These are phyloP conservation scores for Gymnothorax javanicus DNA, from an alignment of 2,797 vertebrate species.

Conservation along the genomic window DNA sequence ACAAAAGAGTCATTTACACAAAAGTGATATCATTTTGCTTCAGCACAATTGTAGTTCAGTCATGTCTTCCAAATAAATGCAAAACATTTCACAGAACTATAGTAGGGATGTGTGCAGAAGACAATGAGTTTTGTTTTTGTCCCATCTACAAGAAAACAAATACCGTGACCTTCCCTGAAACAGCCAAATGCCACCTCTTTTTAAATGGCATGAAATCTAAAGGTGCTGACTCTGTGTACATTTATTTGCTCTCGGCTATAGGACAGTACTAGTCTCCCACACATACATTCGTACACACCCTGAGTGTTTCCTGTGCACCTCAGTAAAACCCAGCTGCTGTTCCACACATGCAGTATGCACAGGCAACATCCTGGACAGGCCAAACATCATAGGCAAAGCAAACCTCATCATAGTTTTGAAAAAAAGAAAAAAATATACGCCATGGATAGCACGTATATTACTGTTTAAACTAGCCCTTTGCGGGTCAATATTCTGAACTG, in stretches of 20 bases:
- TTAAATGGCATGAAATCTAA: conserved; percentile 1
- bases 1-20: too few species aligned
- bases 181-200: neutral
- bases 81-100: too few species aligned
- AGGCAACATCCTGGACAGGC: neutral
- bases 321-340: neutral
- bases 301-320: neutral
- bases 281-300: neutral
- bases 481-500: neutral
- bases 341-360: neutral
- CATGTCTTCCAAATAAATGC: too few species aligned
- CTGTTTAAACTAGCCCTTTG: neutral
- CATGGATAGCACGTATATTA: too few species aligned
- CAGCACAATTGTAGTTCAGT: too few species aligned
- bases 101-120: too few species aligned
- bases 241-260: neutral
- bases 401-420: neutral
- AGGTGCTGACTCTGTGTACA: neutral
- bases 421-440: neutral
- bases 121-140: neutral
- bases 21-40: too few species aligned
- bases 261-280: neutral
- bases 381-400: neutral
- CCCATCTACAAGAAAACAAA: neutral
- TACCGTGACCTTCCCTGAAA: neutral